These are phyloP conservation scores for Macquaria australasica DNA, from an alignment of 2,113 vertebrate species.

Conservation along the genomic window DNA sequence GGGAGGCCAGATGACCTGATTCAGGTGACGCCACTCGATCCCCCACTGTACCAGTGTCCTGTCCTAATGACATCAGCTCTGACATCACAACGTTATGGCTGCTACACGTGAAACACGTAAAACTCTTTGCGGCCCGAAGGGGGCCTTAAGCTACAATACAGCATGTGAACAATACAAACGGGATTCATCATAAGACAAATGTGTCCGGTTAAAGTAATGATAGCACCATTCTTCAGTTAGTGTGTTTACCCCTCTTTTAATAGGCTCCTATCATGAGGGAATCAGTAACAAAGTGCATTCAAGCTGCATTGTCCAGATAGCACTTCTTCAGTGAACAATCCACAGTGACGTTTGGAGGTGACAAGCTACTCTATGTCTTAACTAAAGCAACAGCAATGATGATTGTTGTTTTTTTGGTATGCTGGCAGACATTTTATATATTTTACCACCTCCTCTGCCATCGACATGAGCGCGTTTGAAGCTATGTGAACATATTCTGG, in stretches of 20 bases:
- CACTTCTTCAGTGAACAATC: constrained; percentile 67
- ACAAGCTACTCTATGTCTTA: constrained; percentile 4
- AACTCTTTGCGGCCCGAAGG: constrained; percentile 35
- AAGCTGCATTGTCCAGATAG: constrained; percentile 73
- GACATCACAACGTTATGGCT: constrained; percentile 81
- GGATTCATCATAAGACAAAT: constrained; percentile 50
- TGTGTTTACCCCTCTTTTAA: constrained; percentile 45
- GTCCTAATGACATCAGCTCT: constrained; percentile 73
- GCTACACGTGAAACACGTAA: constrained; percentile 73
- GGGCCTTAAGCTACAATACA: constrained; percentile 71
- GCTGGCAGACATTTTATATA: constrained; percentile 51
- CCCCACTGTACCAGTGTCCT: constrained; percentile 44
- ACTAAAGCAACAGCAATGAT: constrained; percentile 54
- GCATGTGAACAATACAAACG: constrained; percentile 69
- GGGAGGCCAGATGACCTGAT: constrained; percentile 66
- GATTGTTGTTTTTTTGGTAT: constrained; percentile 72
- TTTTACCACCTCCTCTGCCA: constrained; percentile 29
- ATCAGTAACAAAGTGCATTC: constrained; percentile 80
- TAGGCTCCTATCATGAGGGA: constrained; percentile 43
- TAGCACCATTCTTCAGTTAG: constrained; percentile 82
- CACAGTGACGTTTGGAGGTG: constrained; percentile 63
- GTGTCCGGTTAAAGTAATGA: constrained; percentile 64
- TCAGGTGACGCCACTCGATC: constrained; percentile 59
- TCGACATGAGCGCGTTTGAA: constrained; percentile 15
- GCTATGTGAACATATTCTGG: constrained; percentile 18